phyloP scores from a whole-genome alignment of 2,888 invertebrate species.

The Timema podura region DNA sequence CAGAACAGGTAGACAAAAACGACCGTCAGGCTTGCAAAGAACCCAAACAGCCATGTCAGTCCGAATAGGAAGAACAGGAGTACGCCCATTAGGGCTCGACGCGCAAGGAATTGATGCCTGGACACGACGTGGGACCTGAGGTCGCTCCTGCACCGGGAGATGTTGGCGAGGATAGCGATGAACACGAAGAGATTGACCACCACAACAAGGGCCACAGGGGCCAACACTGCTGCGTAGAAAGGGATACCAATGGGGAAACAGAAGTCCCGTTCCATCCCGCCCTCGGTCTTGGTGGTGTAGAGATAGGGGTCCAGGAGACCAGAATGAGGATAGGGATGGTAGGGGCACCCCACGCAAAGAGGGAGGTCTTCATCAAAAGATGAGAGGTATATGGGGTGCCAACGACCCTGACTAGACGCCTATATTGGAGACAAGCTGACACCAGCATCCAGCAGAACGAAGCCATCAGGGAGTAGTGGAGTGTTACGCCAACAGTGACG shows the following conservation, averaged over 20 bases:
- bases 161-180: conserved; percentile 51
- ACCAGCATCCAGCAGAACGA: conserved; percentile 71
- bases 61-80: conserved; percentile 59
- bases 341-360: conserved; percentile 61
- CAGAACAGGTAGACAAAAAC: conserved; percentile 60
- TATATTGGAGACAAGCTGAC: conserved; percentile 62
- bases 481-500: conserved; percentile 55
- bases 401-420: conserved; percentile 62
- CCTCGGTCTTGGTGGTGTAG: conserved; percentile 41
- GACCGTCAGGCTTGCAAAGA: conserved; percentile 51
- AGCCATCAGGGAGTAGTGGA: conserved; percentile 64
- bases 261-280: conserved; percentile 36
- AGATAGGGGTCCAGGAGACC: conserved; percentile 47
- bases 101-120: conserved; percentile 34
- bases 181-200: conserved; percentile 53
- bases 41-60: conserved; percentile 58
- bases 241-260: conserved; percentile 55
- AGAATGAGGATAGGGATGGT: conserved; percentile 51
- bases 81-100: conserved; percentile 54
- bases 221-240: conserved; percentile 49
- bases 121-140: conserved; percentile 39
- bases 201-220: conserved; percentile 54
- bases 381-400: conserved; percentile 55
- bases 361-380: conserved; percentile 58
- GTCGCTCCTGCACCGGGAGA: conserved; percentile 48